Conservation (phyloP, 1,140 invertebrate species). For the Popillia japonica region DNA sequence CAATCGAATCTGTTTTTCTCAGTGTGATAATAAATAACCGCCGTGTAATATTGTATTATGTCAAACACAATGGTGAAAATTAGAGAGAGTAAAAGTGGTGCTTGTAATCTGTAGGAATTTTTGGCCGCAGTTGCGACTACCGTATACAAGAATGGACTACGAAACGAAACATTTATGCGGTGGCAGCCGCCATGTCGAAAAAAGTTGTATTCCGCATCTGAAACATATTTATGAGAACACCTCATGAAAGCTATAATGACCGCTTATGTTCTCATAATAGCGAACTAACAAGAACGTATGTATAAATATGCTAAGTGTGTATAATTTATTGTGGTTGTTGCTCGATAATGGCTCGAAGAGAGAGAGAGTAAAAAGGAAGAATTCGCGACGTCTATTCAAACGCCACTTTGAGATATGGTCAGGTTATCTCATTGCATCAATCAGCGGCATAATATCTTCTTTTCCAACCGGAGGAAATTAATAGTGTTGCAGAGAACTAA, state of each 20-base stretch:
- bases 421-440: background rate
- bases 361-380: background rate
- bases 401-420: background rate
- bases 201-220: background rate
- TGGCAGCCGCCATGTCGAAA: background rate
- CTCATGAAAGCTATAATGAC: constrained; percentile 1
- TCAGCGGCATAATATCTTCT: background rate
- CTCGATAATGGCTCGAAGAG: background rate
- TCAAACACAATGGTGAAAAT: constrained; percentile 6
- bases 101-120: constrained; percentile 4
- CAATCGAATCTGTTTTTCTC: constrained; percentile 1
- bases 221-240: constrained; percentile 10
- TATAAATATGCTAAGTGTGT: background rate
- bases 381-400: constrained; percentile 10
- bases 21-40: constrained; percentile 8
- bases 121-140: background rate
- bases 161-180: no score
- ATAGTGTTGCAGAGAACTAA: background rate
- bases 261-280: background rate
- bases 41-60: background rate
- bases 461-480: background rate
- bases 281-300: background rate
- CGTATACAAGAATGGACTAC: background rate
- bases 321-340: background rate
- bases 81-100: constrained; percentile 7